A percentile compares a stretch with the other conserved stretches of the same genome.
These are phyloP conservation scores for Branchipolynoe longqiensis DNA, from an alignment of 2,888 invertebrate species.

Conservation along the genomic window DNA sequence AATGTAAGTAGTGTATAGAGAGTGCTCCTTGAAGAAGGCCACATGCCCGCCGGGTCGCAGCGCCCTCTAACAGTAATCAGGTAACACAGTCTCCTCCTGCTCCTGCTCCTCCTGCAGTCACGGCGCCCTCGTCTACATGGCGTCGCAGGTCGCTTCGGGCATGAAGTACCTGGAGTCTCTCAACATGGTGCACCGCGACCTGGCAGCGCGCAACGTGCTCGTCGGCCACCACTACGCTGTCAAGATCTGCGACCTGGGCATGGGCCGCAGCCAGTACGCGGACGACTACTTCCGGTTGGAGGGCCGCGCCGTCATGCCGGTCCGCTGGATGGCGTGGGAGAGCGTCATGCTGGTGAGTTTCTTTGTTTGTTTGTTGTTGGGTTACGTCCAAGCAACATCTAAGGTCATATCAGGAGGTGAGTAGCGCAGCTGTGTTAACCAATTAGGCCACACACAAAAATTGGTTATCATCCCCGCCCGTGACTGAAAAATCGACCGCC, in stretches of 20 bases:
- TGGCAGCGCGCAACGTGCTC: constrained; percentile 53
- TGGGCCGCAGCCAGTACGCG: constrained; percentile 58
- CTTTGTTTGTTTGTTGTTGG: no score
- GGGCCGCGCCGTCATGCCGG: constrained; percentile 89
- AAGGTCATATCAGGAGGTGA: no score
- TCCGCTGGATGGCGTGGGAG: constrained; percentile 95
- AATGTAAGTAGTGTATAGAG: no score
- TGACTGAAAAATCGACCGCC: no score
- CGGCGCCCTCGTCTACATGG: constrained; percentile 40
- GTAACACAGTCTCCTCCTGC: no score
- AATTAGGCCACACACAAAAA: no score
- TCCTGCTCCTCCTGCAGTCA: constrained; percentile 29
- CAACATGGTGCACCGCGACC: constrained; percentile 56
- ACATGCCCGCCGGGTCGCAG: no score
- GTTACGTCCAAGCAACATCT: no score
- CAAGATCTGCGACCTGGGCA: constrained; percentile 60
- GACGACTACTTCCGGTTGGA: constrained; percentile 86
- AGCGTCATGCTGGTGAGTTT: constrained; percentile 85
- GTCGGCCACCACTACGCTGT: constrained; percentile 28
- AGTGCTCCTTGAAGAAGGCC: no score
- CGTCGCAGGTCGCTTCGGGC: constrained; percentile 49
- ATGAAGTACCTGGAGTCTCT: constrained; percentile 58
- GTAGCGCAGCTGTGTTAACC: no score
- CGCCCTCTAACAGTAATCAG: no score
- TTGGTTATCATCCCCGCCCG: no score